Percentiles rank a stretch among this genome's conserved stretches.
These are phyloP conservation scores for Rhopilema esculentum DNA, from an alignment of 30 jellyfish, hydroid and myxozoan genomes.

Conservation along the genomic window DNA sequence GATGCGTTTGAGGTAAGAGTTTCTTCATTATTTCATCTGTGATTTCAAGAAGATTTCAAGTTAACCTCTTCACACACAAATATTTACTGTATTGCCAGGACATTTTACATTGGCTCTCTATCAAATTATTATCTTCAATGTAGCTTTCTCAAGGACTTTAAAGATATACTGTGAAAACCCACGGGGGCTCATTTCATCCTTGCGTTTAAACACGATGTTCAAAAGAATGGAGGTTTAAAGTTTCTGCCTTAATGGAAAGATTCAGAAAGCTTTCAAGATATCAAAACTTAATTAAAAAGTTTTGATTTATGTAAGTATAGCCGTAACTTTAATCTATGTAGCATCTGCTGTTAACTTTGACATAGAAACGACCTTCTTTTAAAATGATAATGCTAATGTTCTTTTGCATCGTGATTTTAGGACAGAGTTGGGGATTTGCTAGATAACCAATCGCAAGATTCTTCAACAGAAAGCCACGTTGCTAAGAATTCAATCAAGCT, in stretches of 20 bases:
- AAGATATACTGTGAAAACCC: not conserved
- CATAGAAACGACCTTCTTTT: too few relatives aligned
- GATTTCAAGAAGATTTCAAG: too few relatives aligned
- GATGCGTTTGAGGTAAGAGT: not conserved
- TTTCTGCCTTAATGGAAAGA: too few relatives aligned
- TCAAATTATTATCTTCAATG: not conserved
- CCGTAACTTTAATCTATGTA: not conserved
- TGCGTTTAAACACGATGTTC: not conserved
- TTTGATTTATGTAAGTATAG: not conserved
- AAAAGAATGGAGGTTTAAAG: too few relatives aligned
- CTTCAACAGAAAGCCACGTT: constrained; percentile 55
- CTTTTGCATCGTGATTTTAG: constrained; percentile 13
- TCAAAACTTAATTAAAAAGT: not conserved
- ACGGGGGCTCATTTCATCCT: not conserved
- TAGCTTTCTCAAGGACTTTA: not conserved
- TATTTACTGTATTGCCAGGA: too few relatives aligned
- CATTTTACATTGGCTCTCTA: not conserved
- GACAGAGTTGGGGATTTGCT: constrained; percentile 49
- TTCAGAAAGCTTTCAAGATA: not conserved
- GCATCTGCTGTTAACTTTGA: not conserved
- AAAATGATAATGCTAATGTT: too few relatives aligned
- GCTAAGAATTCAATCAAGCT: constrained; percentile 72
- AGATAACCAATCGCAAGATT: constrained; percentile 17
- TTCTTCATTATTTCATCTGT: not conserved
- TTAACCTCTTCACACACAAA: too few relatives aligned